Conservation (phyloP, 2,888 invertebrate species). For the Clunio marinus region DNA sequence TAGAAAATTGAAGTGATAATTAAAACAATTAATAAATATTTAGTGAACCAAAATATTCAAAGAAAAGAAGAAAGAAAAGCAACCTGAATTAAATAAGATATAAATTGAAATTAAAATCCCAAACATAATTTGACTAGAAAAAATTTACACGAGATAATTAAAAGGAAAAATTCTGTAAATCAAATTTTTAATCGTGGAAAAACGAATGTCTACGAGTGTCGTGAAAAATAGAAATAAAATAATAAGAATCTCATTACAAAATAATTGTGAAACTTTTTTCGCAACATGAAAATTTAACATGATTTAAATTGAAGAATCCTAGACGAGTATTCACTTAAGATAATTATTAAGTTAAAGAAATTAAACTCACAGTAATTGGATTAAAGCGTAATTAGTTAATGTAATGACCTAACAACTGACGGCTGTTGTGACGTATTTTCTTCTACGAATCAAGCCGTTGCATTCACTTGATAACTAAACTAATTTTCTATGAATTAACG, state of each 20-base stretch:
- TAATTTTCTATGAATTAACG: slow-evolving; percentile 4
- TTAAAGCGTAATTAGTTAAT: background rate
- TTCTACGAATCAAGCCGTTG: background rate
- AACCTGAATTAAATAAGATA: no score
- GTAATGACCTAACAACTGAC: background rate
- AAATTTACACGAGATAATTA: slow-evolving; percentile 31
- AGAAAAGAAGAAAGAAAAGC: background rate
- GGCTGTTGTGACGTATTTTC: background rate
- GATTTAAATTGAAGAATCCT: background rate
- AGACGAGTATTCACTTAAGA: slow-evolving; percentile 7
- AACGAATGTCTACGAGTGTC: background rate
- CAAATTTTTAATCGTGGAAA: slow-evolving; percentile 36
- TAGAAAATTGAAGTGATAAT: background rate
- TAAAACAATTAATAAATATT: no score
- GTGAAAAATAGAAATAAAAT: no score
- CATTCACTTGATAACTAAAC: background rate
- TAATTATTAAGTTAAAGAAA: slow-evolving; percentile 2
- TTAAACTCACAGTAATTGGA: background rate
- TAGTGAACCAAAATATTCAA: no score
- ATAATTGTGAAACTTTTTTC: no score
- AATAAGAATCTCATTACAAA: no score
- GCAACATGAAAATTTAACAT: no score
- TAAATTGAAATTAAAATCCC: slow-evolving; percentile 7
- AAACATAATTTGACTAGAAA: slow-evolving; percentile 17
- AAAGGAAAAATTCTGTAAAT: slow-evolving; percentile 24